Evolutionary conservation across 2,797 vertebrate species (phyloP).

Genomic region (Cyclura pinguis): DNA sequence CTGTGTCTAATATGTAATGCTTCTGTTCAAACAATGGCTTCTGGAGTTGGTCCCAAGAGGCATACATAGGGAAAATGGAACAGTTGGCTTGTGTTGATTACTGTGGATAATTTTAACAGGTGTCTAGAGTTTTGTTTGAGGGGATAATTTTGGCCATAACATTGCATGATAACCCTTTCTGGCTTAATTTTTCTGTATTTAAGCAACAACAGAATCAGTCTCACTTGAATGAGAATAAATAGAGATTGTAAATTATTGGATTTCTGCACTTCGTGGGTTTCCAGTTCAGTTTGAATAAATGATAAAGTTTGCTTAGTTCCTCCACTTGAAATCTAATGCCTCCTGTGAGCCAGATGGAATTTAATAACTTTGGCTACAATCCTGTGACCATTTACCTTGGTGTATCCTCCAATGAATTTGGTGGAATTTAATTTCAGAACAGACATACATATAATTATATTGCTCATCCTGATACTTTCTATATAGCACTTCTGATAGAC

Average conservation of each 20-base stretch:
- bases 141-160: neutral
- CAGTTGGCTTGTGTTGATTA: neutral
- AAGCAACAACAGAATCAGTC: neutral
- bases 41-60: neutral
- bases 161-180: neutral
- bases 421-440: neutral
- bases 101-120: neutral
- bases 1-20: neutral
- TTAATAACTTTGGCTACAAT: neutral
- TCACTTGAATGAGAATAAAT: neutral
- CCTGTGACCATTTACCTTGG: neutral
- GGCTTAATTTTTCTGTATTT: neutral
- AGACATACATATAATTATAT: neutral
- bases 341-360: neutral
- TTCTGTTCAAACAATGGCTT: neutral
- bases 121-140: neutral
- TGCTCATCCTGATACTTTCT: neutral
- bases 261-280: neutral
- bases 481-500: neutral
- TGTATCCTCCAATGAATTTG: neutral
- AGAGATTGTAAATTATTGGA: neutral
- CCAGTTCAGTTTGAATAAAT: slow-evolving; percentile 32
- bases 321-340: neutral
- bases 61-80: neutral
- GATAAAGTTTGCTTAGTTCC: slow-evolving; percentile 28